These are phyloP conservation scores for Temnothorax rugatulus DNA, from an alignment of 2,888 invertebrate genomes.

Conservation along the genomic window DNA sequence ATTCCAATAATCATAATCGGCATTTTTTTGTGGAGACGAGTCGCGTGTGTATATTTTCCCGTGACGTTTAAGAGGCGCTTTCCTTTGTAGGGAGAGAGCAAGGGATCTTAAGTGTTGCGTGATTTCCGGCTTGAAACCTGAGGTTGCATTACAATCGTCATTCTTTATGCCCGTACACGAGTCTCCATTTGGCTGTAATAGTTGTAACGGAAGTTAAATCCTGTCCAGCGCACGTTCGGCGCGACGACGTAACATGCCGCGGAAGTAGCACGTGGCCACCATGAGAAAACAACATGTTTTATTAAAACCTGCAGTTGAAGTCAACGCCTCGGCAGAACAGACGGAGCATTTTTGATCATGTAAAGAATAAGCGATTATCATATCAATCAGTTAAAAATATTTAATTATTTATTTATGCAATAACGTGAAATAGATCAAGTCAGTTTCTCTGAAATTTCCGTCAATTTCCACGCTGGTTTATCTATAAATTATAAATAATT, in stretches of 20 bases:
- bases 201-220: constrained; percentile 61
- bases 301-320: constrained; percentile 1
- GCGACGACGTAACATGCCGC: constrained; percentile 20
- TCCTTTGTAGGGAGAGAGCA: constrained; percentile 54
- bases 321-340: not conserved
- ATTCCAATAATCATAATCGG: not conserved
- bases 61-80: constrained; percentile 61
- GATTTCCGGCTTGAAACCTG: constrained; percentile 74
- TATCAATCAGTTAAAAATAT: not conserved
- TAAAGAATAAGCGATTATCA: not conserved
- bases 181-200: constrained; percentile 59
- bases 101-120: constrained; percentile 71
- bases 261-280: not conserved
- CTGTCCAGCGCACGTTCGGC: constrained; percentile 36
- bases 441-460: not conserved
- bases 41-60: constrained; percentile 59
- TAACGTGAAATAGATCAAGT: not conserved
- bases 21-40: constrained; percentile 28
- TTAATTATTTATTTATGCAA: not conserved
- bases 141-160: constrained; percentile 72
- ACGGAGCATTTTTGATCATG: not conserved
- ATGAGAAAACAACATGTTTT: constrained; percentile 1
- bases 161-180: constrained; percentile 65
- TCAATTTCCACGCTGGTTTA: not conserved
- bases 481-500: constrained; percentile 26